Base-by-base conservation (phyloP, 2,797 vertebrate genomes). In the Hapalemur alaotrensis region DNA sequence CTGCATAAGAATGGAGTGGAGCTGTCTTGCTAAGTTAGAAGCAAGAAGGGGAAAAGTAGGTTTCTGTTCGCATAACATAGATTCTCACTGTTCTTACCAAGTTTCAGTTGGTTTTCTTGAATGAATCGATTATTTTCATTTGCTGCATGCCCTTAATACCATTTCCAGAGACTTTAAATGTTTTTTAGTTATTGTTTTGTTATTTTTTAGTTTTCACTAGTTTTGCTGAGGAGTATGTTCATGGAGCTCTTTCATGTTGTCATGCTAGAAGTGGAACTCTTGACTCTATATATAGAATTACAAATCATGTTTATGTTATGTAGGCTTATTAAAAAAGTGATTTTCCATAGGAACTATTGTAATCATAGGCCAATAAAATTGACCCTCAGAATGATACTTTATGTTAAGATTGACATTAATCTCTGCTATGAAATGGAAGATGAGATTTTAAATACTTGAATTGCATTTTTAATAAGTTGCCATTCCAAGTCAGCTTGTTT, bases 401-500 rank as follows among this genome's bases (percentile, higher is more conserved):
- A 93, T 94, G 63, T 95, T 92, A 89, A 61, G 48, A 32, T 67
- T 52, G 70, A 96, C 93, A 97, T 94, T 88, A 0, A 94, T 93
- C 95, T 87, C 78, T 86, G 95, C 91, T 82, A 89, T 82, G 75
- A 91, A 94, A 72, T 91, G 2, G 22, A 95, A 94, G 88, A 96
- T 91, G 59, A 63, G 84, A 95, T 97, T 97, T 93, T 93, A 96
- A 94, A 70, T 82, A 52, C 18, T 28, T 91, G 41, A 14, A 32
- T 0, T 96, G 72, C 96, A 52, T 52, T 75, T 96, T 57, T 48
- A 95, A 41, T 79, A 96, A 96, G 96, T 93, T 95, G 38, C 92
- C 83, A 95, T 78, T 85, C 89, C 85, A 97, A 97, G 95, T 67
- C 95, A 95, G 95, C 67, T 83, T 65, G 81, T 80, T 84, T 97